Base-by-base conservation (phyloP, 64 coral and sea anemone genomes). In the Montipora sp. region DNA sequence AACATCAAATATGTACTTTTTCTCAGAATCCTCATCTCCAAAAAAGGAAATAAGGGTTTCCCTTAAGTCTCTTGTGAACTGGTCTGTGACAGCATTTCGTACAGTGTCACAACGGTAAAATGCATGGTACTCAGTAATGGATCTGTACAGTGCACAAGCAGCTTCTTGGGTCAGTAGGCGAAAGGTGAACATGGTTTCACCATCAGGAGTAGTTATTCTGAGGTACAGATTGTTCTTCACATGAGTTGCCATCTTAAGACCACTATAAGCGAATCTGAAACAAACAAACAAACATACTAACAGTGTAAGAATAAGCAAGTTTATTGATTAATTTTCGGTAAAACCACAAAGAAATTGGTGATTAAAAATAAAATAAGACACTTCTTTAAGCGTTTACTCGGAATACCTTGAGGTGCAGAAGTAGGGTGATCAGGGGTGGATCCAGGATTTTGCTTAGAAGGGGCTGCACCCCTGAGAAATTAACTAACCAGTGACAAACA, bases 1-100 rank as follows among this genome's bases (percentile, higher is more conserved):
- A 6, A 99, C 98, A 89, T 99, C 98, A 94, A 99, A 99, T 59
- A 96, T 99, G 73, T 99, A 99, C 48, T 96, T 96, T 72, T 95
- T 96, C 60, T 99, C 98, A 43, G 98, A 99, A 85, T 93, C 94
- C 43, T 99, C 94, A 48, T 99, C 98, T 53, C 91, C 93, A 87
- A 99, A 99, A 4, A 99, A 76, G 0, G 98, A 99, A 51, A 99
- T 91, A 18, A 99, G 53, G 0, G 92, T 92, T 76, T 99, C 98
- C 53, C 77, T 99, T 55, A 99, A 92, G 92, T 99, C 98, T 75
- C 94, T 96, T 19, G 98, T 99, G 87, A 94, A 99, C 66, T 99
- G 98, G 21, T 87, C 83, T 48, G 87, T 93, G 2, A 99, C 98
- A 77, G 88, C 80, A 48, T 79, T 94, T 5, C 95, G 92, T 47